Evolutionary conservation across 2,888 invertebrate species (phyloP).

Genomic region (Tenthredo distinguenda): DNA sequence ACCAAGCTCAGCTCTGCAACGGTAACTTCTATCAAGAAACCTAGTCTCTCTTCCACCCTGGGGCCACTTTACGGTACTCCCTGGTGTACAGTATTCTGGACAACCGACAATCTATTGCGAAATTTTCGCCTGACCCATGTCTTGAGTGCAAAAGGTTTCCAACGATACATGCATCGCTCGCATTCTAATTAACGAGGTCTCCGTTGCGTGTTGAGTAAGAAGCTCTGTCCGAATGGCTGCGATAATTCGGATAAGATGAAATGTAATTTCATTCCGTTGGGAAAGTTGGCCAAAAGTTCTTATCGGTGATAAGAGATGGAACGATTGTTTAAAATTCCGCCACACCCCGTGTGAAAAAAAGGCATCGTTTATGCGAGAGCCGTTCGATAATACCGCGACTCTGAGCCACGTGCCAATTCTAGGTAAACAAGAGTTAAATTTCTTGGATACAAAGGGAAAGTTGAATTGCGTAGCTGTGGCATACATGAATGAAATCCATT

Average conservation of each 20-base stretch:
- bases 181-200: constrained; percentile 11
- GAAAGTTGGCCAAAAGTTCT: not conserved
- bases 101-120: constrained; percentile 31
- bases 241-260: not conserved
- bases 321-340: constrained; percentile 25
- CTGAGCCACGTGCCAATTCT: constrained; percentile 23
- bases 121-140: not conserved
- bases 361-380: not conserved
- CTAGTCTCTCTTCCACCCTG: not conserved
- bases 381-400: constrained; percentile 7
- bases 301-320: not conserved
- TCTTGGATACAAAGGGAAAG: not conserved
- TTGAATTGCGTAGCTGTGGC: not conserved
- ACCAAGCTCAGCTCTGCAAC: not conserved
- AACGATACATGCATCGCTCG: not conserved
- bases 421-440: constrained; percentile 23
- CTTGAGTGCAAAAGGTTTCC: constrained; percentile 4
- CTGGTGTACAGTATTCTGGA: constrained; percentile 29
- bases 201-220: not conserved
- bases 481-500: not conserved
- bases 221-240: not conserved
- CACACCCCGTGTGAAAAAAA: constrained; percentile 24
- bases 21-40: constrained; percentile 13
- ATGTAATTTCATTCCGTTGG: not conserved
- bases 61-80: constrained; percentile 12